These are phyloP conservation scores for Prochilodus magdalenae DNA, from an alignment of 2,113 vertebrate species.

Conservation along the genomic window DNA sequence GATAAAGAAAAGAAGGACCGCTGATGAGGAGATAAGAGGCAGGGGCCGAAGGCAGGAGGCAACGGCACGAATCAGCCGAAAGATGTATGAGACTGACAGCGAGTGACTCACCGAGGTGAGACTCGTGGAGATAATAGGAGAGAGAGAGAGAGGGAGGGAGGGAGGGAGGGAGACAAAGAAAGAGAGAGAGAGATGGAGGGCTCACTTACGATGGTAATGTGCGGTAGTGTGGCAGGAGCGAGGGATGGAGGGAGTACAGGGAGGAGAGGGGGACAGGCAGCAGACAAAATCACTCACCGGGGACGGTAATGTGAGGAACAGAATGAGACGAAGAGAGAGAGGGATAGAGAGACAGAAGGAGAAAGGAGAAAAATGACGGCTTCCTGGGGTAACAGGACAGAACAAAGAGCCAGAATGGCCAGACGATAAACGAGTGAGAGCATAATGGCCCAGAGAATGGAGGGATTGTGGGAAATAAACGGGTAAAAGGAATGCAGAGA, in stretches of 20 bases:
- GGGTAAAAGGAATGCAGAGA: constrained; percentile 43
- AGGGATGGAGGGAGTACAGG: constrained; percentile 12
- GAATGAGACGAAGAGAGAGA: constrained; percentile 65
- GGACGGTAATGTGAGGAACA: constrained; percentile 32
- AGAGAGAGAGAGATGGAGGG: constrained; percentile 71
- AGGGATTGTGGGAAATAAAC: constrained; percentile 49
- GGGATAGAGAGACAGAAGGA: constrained; percentile 54
- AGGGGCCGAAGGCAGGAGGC: constrained; percentile 51
- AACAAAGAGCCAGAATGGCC: constrained; percentile 53
- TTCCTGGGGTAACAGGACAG: constrained; percentile 67
- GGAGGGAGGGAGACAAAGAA: constrained; percentile 67
- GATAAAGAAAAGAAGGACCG: neutral
- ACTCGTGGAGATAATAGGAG: constrained; percentile 70
- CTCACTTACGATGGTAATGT: constrained; percentile 77
- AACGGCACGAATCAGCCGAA: constrained; percentile 35
- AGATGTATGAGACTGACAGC: constrained; percentile 71
- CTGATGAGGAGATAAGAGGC: constrained; percentile 71
- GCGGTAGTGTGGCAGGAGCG: constrained; percentile 30
- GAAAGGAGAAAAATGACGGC: constrained; percentile 70
- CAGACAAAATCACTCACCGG: constrained; percentile 42
- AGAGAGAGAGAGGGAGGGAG: constrained; percentile 65
- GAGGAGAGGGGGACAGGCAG: neutral
- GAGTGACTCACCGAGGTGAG: constrained; percentile 73
- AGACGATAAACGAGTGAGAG: constrained; percentile 47
- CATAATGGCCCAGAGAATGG: constrained; percentile 71